Percentiles rank a stretch among this genome's conserved stretches.
Conservation (phyloP, 1,140 invertebrate genomes). For the Drosophila bocki region DNA sequence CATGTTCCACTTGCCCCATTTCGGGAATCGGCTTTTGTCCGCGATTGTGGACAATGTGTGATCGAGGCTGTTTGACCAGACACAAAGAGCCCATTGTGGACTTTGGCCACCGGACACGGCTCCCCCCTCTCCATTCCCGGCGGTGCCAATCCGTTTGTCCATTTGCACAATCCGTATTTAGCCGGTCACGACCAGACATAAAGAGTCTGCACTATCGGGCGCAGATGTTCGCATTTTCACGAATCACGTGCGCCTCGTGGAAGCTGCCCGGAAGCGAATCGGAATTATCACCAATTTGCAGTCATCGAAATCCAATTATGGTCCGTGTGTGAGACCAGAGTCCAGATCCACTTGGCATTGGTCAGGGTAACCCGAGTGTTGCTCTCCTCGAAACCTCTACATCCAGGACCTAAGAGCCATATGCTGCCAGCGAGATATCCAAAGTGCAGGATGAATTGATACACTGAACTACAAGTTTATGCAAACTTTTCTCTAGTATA, state of each 20-base stretch:
- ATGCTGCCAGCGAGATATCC: constrained; percentile 53
- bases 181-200: constrained; percentile 70
- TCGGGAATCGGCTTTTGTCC: constrained; percentile 9
- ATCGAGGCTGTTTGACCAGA: constrained; percentile 36
- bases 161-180: constrained; percentile 57
- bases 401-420: constrained; percentile 47
- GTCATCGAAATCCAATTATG: constrained; percentile 85
- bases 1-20: neutral
- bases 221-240: constrained; percentile 71
- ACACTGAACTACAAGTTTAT: neutral
- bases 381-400: constrained; percentile 32
- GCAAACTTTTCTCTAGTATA: neutral
- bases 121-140: neutral
- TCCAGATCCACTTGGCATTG: constrained; percentile 16
- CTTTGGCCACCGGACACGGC: constrained; percentile 2
- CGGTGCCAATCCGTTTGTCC: constrained; percentile 27
- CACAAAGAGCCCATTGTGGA: constrained; percentile 41
- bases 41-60: constrained; percentile 4
- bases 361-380: constrained; percentile 9
- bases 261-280: constrained; percentile 69
- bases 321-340: constrained; percentile 47
- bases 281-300: constrained; percentile 85
- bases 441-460: constrained; percentile 51
- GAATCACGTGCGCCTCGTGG: constrained; percentile 68
- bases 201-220: constrained; percentile 38